Percentiles rank a stretch among this genome's conserved stretches.
Conservation (phyloP, 2,113 vertebrate species). For the Sander vitreus region DNA sequence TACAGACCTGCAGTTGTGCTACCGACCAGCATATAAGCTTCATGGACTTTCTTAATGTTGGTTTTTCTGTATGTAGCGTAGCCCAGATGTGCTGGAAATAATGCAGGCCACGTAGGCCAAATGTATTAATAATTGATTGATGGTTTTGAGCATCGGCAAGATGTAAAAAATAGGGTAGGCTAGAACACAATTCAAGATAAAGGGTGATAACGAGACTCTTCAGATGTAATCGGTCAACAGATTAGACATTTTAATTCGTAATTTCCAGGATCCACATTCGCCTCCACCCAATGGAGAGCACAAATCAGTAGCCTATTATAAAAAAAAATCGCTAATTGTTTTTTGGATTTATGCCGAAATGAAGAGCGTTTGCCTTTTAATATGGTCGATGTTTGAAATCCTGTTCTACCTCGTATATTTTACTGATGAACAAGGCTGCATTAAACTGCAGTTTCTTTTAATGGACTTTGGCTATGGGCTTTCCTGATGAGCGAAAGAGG, state of each 20-base stretch:
- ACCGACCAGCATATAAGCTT: slow-evolving; percentile 68
- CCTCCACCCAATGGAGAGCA: not conserved
- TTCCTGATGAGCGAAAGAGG: not conserved
- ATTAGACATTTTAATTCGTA: not conserved
- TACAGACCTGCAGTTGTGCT: slow-evolving; percentile 5
- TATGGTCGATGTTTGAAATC: not conserved
- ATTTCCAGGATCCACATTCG: not conserved
- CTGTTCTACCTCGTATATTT: slow-evolving; percentile 31
- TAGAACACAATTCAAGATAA: not conserved
- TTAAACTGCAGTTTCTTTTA: slow-evolving; percentile 17
- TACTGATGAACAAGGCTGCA: slow-evolving; percentile 18
- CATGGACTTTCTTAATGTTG: slow-evolving; percentile 49
- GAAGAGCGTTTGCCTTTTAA: slow-evolving; percentile 18
- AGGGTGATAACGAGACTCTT: not conserved
- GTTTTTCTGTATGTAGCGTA: slow-evolving; percentile 43
- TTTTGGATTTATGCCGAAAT: slow-evolving; percentile 10
- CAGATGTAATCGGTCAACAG: not conserved
- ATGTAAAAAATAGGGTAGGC: slow-evolving; percentile 13
- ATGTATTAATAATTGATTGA: slow-evolving; percentile 4
- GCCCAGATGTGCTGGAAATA: slow-evolving; percentile 41
- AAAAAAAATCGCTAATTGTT: not conserved
- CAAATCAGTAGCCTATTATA: not conserved
- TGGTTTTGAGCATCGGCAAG: slow-evolving; percentile 5
- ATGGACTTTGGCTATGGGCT: not conserved
- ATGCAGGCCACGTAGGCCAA: slow-evolving; percentile 23